Evolutionary conservation across 2,113 vertebrate genomes (phyloP), one percentile per base, ranked within the genome.

Genomic region (Solea solea): DNA sequence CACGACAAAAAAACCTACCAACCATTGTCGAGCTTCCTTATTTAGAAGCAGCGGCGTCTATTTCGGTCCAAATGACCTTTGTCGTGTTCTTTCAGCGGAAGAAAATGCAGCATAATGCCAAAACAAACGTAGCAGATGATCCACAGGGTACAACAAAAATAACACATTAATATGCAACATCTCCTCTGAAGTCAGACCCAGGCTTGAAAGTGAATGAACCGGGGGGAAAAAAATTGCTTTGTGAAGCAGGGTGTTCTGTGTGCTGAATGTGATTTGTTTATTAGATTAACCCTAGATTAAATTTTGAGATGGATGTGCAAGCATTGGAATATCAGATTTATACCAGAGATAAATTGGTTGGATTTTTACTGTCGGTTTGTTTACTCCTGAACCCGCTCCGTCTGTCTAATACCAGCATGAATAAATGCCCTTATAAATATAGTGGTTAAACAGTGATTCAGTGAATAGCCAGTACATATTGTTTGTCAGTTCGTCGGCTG

Each of bases 251-350:
- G 77, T 86, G 72, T 82, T 88, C 78, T 82, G 46, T 0, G 45
- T 48, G 27, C 82, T 1, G 55, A 72, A 72, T 81, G 54, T 82
- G 82, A 88, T 88, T 90, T 90, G 78, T 87, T 82, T 78, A 91
- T 83, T 86, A 82, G 84, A 88, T 91, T 89, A 89, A 88, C 72
- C 83, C 86, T 64, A 80, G 79, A 90, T 91, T 88, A 72, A 67
- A 90, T 91, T 88, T 86, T 64, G 73, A 82, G 79, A 85, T 84
- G 57, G 67, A 69, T 76, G 82, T 69, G 62, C 58, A 59, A 72
- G 64, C 54, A 72, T 70, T 54, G 64, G 75, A 68, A 84, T 64
- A 81, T 83, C 59, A 72, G 78, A 90, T 86, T 80, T 51, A 62
- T 66, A 54, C 55, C 28, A 0, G 2, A 64, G 63, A 34, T 64